These are phyloP conservation scores for Excalfactoria chinensis DNA, from an alignment of 2,113 vertebrate genomes.

Conservation along the genomic window DNA sequence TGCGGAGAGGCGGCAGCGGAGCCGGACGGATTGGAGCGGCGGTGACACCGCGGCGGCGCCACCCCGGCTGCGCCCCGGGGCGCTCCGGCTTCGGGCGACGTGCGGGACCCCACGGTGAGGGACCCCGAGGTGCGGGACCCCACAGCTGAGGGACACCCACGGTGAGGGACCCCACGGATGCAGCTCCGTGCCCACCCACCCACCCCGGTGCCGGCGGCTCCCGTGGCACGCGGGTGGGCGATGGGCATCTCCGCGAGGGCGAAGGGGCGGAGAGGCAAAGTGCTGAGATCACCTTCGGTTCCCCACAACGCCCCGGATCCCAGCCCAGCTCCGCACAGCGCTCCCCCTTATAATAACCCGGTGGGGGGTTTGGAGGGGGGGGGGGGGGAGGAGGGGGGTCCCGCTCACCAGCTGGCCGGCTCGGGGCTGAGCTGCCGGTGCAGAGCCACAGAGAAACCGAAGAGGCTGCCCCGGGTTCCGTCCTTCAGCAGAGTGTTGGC, in stretches of 20 bases:
- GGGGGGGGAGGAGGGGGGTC: too few species aligned
- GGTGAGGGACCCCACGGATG: too few species aligned
- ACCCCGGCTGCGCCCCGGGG: not conserved
- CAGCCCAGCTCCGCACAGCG: not conserved
- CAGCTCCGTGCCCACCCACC: not conserved
- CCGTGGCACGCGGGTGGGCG: not conserved
- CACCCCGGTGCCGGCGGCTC: not conserved
- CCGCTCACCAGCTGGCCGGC: constrained; percentile 88
- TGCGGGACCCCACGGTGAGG: too few species aligned
- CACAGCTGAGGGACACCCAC: too few species aligned
- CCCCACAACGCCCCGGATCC: too few species aligned
- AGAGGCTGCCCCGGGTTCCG: constrained; percentile 86
- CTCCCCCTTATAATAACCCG: too few species aligned
- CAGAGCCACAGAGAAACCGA: constrained; percentile 91
- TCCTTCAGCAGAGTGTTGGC: constrained; percentile 85
- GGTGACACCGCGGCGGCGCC: not conserved
- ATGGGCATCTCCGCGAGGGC: not conserved
- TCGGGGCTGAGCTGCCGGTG: constrained; percentile 87
- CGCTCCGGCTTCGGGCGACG: not conserved
- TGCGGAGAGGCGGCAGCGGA: not conserved
- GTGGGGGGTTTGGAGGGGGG: too few species aligned
- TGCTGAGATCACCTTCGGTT: too few species aligned
- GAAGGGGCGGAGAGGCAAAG: not conserved
- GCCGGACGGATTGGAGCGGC: not conserved
- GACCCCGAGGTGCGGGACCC: not conserved